Evolutionary conservation across 2,797 vertebrate species (phyloP), one percentile per base, ranked within the genome.

Genomic region (Chelon auratus): DNA sequence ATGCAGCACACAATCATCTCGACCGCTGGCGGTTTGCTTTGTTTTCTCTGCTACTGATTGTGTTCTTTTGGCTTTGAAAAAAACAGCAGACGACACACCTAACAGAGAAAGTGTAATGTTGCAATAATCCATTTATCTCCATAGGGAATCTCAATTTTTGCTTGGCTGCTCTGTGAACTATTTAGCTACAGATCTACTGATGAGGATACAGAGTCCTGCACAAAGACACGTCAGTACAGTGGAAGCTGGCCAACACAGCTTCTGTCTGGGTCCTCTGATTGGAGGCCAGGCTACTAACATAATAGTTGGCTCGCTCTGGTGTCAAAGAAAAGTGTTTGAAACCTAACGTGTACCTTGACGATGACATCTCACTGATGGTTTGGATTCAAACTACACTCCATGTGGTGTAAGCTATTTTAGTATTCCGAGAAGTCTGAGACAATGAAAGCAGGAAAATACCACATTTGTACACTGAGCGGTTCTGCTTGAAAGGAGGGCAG

Each of bases 11-110:
- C 63, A 56, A 69, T 62, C 55, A 56, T 68, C 72, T 65, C 52
- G 22, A 66, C 62, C 64, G 76, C 61, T 78, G 77, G 78, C 80
- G 72, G 70, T 80, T 78, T 78, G 72, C 68, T 82, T 83, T 82
- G 71, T 82, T 83, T 83, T 62, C 72, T 62, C 68, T 12, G 30
- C 18, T 75, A 82, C 68, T 68, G 88, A 86, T 85, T 79, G 59
- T 64, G 43, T 52, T 60, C 65, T 68, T 55, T 78, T 80, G 75
- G 80, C 77, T 36, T 54, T 9, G 70, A 72, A 65, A 55, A 55
- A 50, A 67, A 71, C 80, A 87, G 72, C 76, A 62, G 72, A 76
- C 36, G 48, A n/a, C 22, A 58, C 56, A 58, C 69, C 71, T 62
- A 47, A 68, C 59, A 78, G 51, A 62, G 30, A 63, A 61, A 74